Percentiles rank a stretch among this genome's conserved stretches.
Evolutionary conservation across 1,140 invertebrate genomes (phyloP).

Genomic region (Coenobita brevimanus): DNA sequence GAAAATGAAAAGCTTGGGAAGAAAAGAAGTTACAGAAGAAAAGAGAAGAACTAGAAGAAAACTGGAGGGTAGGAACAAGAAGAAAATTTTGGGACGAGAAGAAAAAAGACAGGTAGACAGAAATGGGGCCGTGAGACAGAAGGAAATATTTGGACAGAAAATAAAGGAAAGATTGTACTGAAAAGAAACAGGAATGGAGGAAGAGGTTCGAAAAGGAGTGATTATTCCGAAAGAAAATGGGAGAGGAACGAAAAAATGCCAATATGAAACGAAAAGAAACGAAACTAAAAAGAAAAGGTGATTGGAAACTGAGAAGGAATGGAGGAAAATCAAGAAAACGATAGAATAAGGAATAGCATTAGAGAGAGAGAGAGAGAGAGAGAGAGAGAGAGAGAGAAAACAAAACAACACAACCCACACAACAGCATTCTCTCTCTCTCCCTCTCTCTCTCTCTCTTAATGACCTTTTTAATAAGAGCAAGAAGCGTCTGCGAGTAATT

Average conservation of each 20-base stretch:
- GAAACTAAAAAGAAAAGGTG: not conserved
- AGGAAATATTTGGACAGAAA: not conserved
- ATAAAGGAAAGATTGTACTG: not conserved
- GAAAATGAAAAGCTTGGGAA: too few relatives aligned
- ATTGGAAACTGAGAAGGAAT: not conserved
- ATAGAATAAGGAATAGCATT: not conserved
- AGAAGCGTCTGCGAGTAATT: too few relatives aligned
- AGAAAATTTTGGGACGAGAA: too few relatives aligned
- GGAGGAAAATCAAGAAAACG: not conserved
- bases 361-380: not conserved
- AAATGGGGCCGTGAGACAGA: not conserved
- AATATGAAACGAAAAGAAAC: not conserved
- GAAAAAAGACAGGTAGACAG: too few relatives aligned
- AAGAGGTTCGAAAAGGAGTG: not conserved
- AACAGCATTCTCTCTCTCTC: too few relatives aligned
- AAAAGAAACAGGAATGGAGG: not conserved
- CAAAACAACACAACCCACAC: too few relatives aligned
- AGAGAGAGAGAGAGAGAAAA: constrained; percentile 2
- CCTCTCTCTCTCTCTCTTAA: too few relatives aligned
- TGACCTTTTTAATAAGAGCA: too few relatives aligned
- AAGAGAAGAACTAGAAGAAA: too few relatives aligned
- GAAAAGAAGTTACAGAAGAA: too few relatives aligned
- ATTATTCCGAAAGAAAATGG: not conserved
- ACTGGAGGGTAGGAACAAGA: too few relatives aligned
- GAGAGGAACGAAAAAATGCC: not conserved